Conservation (phyloP, 2,888 invertebrate genomes). For the Pterostichus niger region DNA sequence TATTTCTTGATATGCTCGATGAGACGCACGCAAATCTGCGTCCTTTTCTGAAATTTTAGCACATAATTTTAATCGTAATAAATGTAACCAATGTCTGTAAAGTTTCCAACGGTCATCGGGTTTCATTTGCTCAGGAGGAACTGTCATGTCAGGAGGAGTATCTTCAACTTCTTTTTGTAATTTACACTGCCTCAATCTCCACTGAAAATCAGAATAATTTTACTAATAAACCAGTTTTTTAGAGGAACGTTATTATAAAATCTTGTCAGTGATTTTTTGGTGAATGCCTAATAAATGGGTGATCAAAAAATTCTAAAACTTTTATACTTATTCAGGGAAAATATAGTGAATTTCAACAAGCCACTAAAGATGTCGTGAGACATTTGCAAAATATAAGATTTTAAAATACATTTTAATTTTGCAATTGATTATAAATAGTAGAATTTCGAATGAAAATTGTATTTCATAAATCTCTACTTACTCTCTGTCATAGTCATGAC, state of each 20-base stretch:
- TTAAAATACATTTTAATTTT: no score
- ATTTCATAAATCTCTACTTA: no score
- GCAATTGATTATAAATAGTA: no score
- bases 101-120: constrained; percentile 55
- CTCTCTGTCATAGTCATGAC: no score
- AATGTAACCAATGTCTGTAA: constrained; percentile 63
- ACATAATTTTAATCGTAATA: background rate
- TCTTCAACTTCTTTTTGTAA: constrained; percentile 3
- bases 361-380: no score
- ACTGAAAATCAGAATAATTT: constrained; percentile 9
- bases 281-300: no score
- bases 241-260: background rate
- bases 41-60: constrained; percentile 66
- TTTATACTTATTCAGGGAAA: no score
- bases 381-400: no score
- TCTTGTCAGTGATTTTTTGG: no score
- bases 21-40: constrained; percentile 63
- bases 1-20: constrained; percentile 77
- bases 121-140: background rate
- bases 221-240: background rate
- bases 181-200: constrained; percentile 19
- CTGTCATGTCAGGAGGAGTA: background rate
- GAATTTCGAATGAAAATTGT: no score
- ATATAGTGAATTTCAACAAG: no score
- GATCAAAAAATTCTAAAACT: no score